Evolutionary conservation across 2,797 vertebrate species (phyloP).

Genomic region (Zenarchopterus dispar): DNA sequence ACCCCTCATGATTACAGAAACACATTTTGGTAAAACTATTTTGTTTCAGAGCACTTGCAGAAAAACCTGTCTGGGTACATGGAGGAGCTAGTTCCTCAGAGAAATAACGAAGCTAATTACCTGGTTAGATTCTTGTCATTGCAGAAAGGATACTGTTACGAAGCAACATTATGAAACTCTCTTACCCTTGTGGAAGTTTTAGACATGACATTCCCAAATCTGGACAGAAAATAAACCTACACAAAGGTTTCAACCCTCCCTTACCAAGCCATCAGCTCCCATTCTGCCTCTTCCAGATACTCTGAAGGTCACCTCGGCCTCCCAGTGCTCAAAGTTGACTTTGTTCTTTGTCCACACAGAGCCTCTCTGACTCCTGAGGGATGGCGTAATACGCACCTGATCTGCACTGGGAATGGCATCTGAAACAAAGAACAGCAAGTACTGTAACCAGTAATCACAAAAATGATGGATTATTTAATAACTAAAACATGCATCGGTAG

Average conservation of each 20-base stretch:
- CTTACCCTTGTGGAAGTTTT: neutral
- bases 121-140: too few species aligned
- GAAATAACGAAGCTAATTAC: too few species aligned
- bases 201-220: neutral
- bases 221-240: neutral
- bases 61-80: too few species aligned
- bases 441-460: neutral
- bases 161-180: neutral
- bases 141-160: too few species aligned
- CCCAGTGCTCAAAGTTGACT: conserved; percentile 90
- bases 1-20: too few species aligned
- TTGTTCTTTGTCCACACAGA: conserved; percentile 92
- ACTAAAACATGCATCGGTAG: too few species aligned
- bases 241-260: neutral
- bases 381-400: conserved; percentile 94
- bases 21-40: too few species aligned
- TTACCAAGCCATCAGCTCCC: conserved; percentile 95
- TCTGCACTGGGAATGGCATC: conserved; percentile 96
- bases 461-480: neutral
- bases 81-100: too few species aligned
- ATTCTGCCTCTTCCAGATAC: conserved; percentile 93
- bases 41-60: too few species aligned
- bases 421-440: conserved; percentile 48
- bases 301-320: conserved; percentile 93
- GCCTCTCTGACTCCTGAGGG: conserved; percentile 93